phyloP scores from a whole-genome alignment of 2,888 invertebrate genomes.

The Stramonita haemastoma region DNA sequence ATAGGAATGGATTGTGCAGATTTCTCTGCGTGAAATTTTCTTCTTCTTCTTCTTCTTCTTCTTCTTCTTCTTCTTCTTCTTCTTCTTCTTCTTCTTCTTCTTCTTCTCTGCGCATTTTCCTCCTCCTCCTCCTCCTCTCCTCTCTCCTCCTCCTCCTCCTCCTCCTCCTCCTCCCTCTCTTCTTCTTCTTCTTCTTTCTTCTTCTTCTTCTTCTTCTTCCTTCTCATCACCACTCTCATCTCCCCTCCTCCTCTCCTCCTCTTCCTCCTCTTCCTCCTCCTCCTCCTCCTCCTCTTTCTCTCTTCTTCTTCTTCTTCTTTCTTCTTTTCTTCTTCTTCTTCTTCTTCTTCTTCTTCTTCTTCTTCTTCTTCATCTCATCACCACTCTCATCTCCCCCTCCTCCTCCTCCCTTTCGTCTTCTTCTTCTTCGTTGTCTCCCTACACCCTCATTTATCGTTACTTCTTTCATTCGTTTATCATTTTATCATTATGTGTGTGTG shows the following conservation, averaged over 20 bases:
- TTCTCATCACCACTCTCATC: not conserved
- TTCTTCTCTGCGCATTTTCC: too few species aligned
- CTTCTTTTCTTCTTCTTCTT: not conserved
- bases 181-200: not conserved
- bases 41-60: too few species aligned
- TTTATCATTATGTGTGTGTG: not conserved
- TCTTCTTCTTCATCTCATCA: not conserved
- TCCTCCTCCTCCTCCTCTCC: too few species aligned
- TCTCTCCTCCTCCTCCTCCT: not conserved
- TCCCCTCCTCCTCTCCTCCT: not conserved
- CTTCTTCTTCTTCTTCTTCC: not conserved
- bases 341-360: not conserved
- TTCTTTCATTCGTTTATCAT: not conserved
- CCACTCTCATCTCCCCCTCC: not conserved
- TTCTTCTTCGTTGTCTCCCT: not conserved
- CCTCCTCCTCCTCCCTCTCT: slow-evolving; percentile 14
- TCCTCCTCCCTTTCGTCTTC: not conserved
- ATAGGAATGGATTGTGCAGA: too few species aligned
- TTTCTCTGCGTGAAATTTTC: too few species aligned
- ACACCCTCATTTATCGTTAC: too few species aligned
- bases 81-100: too few species aligned
- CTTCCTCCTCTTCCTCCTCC: not conserved
- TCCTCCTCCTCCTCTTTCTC: not conserved
- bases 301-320: not conserved
- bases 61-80: too few species aligned